Evolutionary conservation across 2,888 invertebrate genomes (phyloP).

Genomic region (Rhagonycha fulva): DNA sequence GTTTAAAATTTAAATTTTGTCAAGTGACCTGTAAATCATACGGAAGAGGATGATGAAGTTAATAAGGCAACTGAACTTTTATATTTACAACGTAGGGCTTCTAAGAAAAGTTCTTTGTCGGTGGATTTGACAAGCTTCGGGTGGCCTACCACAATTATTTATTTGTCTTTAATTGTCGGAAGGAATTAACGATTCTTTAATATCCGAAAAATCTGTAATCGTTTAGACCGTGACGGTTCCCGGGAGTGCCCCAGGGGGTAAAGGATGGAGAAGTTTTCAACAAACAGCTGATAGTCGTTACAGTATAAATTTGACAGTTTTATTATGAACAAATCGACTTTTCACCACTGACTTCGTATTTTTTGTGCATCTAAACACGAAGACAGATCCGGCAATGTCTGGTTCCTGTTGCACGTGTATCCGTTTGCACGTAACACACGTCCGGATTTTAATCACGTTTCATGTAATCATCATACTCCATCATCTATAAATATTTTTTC

Average conservation of each 20-base stretch:
- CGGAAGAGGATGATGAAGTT: slow-evolving; percentile 10
- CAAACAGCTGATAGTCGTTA: slow-evolving; percentile 6
- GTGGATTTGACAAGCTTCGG: slow-evolving; percentile 9
- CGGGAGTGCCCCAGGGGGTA: background rate
- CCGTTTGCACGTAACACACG: slow-evolving; percentile 19
- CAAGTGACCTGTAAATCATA: background rate
- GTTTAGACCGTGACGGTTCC: background rate
- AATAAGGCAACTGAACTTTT: slow-evolving; percentile 25
- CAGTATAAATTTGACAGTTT: slow-evolving; percentile 10
- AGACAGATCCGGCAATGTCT: slow-evolving; percentile 15
- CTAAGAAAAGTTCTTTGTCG: slow-evolving; percentile 24
- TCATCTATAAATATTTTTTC: background rate
- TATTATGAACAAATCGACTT: slow-evolving; percentile 20
- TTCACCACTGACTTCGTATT: slow-evolving; percentile 15
- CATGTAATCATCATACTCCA: background rate
- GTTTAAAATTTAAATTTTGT: background rate
- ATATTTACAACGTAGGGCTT: slow-evolving; percentile 6
- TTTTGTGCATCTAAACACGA: slow-evolving; percentile 15
- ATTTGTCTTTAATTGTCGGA: slow-evolving; percentile 10
- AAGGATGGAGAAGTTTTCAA: background rate
- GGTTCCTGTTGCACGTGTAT: slow-evolving; percentile 23
- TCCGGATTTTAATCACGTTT: slow-evolving; percentile 8
- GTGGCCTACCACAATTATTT: slow-evolving; percentile 25
- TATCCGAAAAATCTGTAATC: background rate
- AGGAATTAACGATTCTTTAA: background rate